A percentile compares a stretch with the other conserved stretches of the same genome.
phyloP scores from a whole-genome alignment of 2,888 invertebrate genomes.

The Aspidiotus destructor region DNA sequence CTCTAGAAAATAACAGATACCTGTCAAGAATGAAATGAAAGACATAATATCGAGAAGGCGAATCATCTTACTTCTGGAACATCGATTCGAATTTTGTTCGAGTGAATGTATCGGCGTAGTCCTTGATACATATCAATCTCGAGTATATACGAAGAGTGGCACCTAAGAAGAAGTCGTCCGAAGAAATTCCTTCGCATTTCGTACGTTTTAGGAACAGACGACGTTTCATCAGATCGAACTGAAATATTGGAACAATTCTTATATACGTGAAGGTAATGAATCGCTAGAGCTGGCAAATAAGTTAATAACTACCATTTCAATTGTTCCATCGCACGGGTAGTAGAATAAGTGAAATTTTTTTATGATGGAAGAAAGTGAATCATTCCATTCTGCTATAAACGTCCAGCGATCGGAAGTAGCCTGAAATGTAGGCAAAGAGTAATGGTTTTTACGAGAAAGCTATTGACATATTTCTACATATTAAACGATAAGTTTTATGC shows the following conservation, averaged over 20 bases:
- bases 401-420: slow-evolving; percentile 39
- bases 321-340: slow-evolving; percentile 63
- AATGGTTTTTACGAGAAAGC: no score
- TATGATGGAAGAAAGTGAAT: slow-evolving; percentile 61
- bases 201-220: slow-evolving; percentile 59
- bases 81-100: slow-evolving; percentile 52
- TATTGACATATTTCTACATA: no score
- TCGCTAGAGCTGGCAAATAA: slow-evolving; percentile 6
- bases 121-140: slow-evolving; percentile 59
- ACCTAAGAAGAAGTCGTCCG: slow-evolving; percentile 63
- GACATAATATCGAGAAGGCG: not conserved
- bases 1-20: slow-evolving; percentile 46
- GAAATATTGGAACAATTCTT: slow-evolving; percentile 35
- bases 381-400: slow-evolving; percentile 79
- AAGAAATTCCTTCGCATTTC: slow-evolving; percentile 54
- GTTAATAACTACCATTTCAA: slow-evolving; percentile 59
- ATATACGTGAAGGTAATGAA: no score
- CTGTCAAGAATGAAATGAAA: not conserved
- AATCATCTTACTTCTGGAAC: slow-evolving; percentile 52
- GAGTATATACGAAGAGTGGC: slow-evolving; percentile 63
- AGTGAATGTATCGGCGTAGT: slow-evolving; percentile 62
- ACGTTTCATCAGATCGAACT: slow-evolving; percentile 55
- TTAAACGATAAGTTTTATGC: no score
- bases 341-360: slow-evolving; percentile 68
- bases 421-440: not conserved